These are phyloP conservation scores for Stictonetta naevosa DNA, from an alignment of 2,113 vertebrate species.

Conservation along the genomic window DNA sequence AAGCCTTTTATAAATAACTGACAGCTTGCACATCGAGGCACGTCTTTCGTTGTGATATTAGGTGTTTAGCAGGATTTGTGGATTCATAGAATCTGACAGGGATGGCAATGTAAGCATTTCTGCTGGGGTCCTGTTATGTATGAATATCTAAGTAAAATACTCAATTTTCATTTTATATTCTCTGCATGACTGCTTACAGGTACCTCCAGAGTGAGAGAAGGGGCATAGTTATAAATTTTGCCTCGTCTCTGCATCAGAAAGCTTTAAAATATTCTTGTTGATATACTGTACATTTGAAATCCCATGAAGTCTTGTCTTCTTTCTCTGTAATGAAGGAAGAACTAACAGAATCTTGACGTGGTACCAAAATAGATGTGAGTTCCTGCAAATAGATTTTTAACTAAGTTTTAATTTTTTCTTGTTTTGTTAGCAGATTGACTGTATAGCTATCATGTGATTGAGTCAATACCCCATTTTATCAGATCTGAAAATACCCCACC, in stretches of 20 bases:
- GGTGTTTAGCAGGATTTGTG: conserved; percentile 40
- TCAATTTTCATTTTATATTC: background rate
- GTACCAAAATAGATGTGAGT: background rate
- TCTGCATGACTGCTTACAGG: background rate
- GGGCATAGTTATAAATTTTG: background rate
- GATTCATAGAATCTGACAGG: conserved; percentile 17
- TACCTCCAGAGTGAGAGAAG: background rate
- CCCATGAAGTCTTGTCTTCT: background rate
- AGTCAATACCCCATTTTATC: background rate
- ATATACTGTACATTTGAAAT: background rate
- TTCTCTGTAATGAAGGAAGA: background rate
- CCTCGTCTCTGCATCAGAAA: background rate
- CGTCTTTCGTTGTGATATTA: background rate
- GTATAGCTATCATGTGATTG: background rate
- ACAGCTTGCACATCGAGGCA: background rate
- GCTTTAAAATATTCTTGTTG: background rate
- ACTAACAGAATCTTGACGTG: background rate
- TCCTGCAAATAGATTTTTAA: background rate
- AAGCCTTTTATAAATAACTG: background rate
- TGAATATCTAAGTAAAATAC: background rate
- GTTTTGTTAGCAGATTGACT: background rate
- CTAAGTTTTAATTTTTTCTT: background rate
- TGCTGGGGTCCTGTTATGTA: background rate
- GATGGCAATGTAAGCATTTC: background rate
- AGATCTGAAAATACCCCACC: background rate